Percentiles rank a stretch among this genome's conserved stretches.
Conservation (phyloP, 2,888 invertebrate genomes). For the Argyresthia goedartella region DNA sequence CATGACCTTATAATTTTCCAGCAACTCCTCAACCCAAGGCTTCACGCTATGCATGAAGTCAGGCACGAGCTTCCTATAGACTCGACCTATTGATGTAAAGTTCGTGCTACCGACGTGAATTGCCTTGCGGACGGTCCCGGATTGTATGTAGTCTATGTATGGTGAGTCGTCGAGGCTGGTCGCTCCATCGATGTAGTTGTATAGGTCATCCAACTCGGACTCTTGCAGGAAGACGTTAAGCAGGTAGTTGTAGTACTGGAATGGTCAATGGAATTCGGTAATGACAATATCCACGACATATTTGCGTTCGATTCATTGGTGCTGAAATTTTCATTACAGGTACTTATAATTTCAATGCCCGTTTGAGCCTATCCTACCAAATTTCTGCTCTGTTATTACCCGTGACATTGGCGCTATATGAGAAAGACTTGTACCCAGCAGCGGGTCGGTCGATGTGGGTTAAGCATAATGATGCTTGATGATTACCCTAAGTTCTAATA, state of each 20-base stretch:
- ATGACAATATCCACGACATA: no score
- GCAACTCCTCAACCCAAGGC: slow-evolving; percentile 61
- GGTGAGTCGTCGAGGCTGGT: slow-evolving; percentile 43
- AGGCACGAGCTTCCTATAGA: slow-evolving; percentile 58
- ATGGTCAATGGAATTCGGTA: slow-evolving; percentile 9
- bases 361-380: no score
- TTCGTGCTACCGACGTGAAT: slow-evolving; percentile 65
- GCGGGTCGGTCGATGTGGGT: no score
- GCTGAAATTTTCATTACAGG: no score
- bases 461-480: no score
- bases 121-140: slow-evolving; percentile 50
- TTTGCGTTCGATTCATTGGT: no score
- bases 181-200: slow-evolving; percentile 60
- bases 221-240: slow-evolving; percentile 51
- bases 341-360: no score
- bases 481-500: no score
- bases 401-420: no score
- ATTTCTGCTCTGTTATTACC: no score
- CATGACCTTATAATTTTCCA: slow-evolving; percentile 69
- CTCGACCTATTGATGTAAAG: slow-evolving; percentile 61
- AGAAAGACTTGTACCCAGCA: no score
- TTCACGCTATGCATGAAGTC: slow-evolving; percentile 73
- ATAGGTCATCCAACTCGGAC: slow-evolving; percentile 54
- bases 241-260: slow-evolving; percentile 63
- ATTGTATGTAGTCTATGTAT: slow-evolving; percentile 54